phyloP scores from a whole-genome alignment of 1,140 invertebrate species.

The Hormaphis cornu region DNA sequence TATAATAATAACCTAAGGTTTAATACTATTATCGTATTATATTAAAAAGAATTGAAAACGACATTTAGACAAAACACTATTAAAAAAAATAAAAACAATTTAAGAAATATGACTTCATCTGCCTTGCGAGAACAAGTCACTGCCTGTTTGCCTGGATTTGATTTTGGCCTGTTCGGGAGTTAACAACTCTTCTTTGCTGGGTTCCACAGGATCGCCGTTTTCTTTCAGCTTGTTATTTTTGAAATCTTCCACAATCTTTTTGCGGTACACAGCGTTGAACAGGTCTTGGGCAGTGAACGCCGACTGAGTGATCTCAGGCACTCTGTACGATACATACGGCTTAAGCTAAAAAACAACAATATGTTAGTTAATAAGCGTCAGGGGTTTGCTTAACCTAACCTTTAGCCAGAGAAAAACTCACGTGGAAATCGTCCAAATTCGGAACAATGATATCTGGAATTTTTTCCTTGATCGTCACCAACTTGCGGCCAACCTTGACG shows the following conservation, averaged over 20 bases:
- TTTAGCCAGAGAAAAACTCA: conserved; percentile 38
- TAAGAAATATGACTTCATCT: not conserved
- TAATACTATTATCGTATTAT: not conserved
- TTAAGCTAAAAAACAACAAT: conserved; percentile 33
- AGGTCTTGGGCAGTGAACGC: conserved; percentile 42
- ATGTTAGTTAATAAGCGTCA: not conserved
- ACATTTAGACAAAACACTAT: not conserved
- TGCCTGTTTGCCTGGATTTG: conserved; percentile 61
- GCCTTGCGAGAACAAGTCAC: conserved; percentile 56
- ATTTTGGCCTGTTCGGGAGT: conserved; percentile 59
- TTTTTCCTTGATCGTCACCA: conserved; percentile 70
- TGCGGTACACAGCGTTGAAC: conserved; percentile 59
- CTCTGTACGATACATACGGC: conserved; percentile 35
- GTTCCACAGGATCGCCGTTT: conserved; percentile 58
- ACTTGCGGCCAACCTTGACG: conserved; percentile 47
- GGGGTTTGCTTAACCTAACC: not conserved
- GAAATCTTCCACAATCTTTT: conserved; percentile 72
- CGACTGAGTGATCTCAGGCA: conserved; percentile 59
- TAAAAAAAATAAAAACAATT: too few species aligned
- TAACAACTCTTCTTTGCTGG: conserved; percentile 60
- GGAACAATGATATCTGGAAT: conserved; percentile 88
- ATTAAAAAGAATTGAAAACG: not conserved
- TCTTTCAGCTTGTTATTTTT: conserved; percentile 57
- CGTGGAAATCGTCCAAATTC: conserved; percentile 63
- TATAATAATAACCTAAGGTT: too few species aligned